phyloP scores from a whole-genome alignment of 2,113 vertebrate species.

The Excalfactoria chinensis region DNA sequence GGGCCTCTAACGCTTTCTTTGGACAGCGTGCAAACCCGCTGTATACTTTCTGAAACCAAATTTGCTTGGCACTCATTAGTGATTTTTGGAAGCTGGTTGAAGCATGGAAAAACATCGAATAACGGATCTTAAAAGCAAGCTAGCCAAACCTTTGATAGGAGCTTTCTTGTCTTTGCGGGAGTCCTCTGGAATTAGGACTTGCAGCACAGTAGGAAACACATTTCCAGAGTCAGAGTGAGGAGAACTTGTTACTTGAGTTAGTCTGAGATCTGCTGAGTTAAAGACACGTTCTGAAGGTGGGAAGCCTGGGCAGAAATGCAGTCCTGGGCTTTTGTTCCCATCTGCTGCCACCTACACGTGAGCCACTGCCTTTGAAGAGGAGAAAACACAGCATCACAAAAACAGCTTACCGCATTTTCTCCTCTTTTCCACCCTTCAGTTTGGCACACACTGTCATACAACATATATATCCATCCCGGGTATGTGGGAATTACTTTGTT shows the following conservation, averaged over 20 bases:
- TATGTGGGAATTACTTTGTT: not conserved
- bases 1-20: not conserved
- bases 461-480: not conserved
- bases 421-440: not conserved
- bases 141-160: not conserved
- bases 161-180: not conserved
- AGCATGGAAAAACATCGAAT: not conserved
- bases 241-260: not conserved
- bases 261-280: not conserved
- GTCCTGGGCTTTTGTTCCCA: not conserved
- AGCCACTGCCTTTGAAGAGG: not conserved
- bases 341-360: not conserved
- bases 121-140: not conserved
- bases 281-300: not conserved
- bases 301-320: not conserved
- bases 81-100: not conserved
- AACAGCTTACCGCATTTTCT: not conserved
- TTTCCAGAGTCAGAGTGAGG: not conserved
- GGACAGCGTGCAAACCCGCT: not conserved
- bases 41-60: not conserved
- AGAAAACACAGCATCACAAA: not conserved
- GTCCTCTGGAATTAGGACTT: not conserved
- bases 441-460: not conserved
- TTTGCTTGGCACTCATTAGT: constrained; percentile 21
- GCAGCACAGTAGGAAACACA: not conserved